Evolutionary conservation across 2,888 invertebrate species (phyloP), one percentile per base, ranked within the genome.

Genomic region (Drosophila borealis): DNA sequence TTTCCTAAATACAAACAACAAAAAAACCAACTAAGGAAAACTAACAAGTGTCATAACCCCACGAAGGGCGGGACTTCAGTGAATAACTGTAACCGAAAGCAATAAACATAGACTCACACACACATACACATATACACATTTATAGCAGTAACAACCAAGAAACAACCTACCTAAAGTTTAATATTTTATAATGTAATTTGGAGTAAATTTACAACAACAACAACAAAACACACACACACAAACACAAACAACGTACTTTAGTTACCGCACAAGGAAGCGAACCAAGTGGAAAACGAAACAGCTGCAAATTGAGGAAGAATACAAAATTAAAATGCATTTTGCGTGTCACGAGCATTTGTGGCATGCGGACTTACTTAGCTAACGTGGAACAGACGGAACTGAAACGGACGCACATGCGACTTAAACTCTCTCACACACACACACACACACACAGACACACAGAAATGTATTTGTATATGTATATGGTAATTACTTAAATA

Each of bases 121-220:
- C 11, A 11, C 34, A 34, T 10, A 34, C 34, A 34, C 10, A 8
- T 21, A 39, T 25, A 39, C 13, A 29, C 29, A 41, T 13, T 53
- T 55, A 70, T 42, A 60, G 56, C 63, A 48, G 48, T n/a, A 75
- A 54, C 45, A 65, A 67, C 64, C 63, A 73, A 62, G 69, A 73
- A 83, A 71, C 54, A 81, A 72, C 83, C 82, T 82, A 82, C 82
- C 82, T 87, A 82, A 87, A 84, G 72, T 84, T 87, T 83, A 81
- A 75, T 56, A 69, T 70, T 77, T 70, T 81, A 66, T 44, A 73
- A 65, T 61, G 62, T 64, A 75, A 74, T 82, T 87, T 84, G 71
- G 84, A 69, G 73, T 56, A 70, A 72, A 64, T 87, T 82, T 84
- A 82, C 87, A 86, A 82, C 29, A 62, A 59, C 10, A 41, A 19